phyloP scores from a whole-genome alignment of 2,888 invertebrate species.

The Steinernema carpocapsae region DNA sequence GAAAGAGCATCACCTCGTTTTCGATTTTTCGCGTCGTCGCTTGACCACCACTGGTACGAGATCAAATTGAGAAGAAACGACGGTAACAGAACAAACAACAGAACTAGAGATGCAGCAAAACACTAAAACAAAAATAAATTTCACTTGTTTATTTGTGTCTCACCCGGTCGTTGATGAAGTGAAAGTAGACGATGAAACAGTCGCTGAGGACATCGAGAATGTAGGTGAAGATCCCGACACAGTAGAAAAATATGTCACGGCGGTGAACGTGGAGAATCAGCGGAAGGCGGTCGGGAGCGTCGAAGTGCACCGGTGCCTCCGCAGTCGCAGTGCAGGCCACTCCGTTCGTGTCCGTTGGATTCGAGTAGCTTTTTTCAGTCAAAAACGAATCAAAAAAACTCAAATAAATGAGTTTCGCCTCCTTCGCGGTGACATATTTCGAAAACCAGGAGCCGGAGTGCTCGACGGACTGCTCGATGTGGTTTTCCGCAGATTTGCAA shows the following conservation, averaged over 20 bases:
- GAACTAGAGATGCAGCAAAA: slow-evolving; percentile 40
- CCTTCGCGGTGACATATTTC: background rate
- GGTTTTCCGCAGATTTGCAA: slow-evolving; percentile 6
- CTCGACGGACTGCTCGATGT: background rate
- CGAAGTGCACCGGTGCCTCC: background rate
- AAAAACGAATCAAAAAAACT: background rate
- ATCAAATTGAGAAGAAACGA: slow-evolving; percentile 54
- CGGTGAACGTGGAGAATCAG: slow-evolving; percentile 46
- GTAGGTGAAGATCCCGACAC: slow-evolving; percentile 56
- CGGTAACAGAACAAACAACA: slow-evolving; percentile 47
- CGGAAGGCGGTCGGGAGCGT: slow-evolving; percentile 54
- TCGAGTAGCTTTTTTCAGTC: background rate
- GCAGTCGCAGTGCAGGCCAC: background rate
- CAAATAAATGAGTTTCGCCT: slow-evolving; percentile 7
- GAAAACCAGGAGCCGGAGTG: background rate
- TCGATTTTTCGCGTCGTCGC: slow-evolving; percentile 43
- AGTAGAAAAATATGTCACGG: slow-evolving; percentile 57
- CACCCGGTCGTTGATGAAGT: slow-evolving; percentile 49
- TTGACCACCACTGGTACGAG: slow-evolving; percentile 49
- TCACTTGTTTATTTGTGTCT: slow-evolving; percentile 35
- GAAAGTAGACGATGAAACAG: slow-evolving; percentile 46
- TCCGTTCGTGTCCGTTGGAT: background rate
- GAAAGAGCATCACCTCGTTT: background rate
- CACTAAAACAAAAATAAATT: slow-evolving; percentile 40
- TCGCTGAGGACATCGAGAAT: slow-evolving; percentile 53